phyloP scores from a whole-genome alignment of 2,113 vertebrate genomes.

The Psammodynastes pulverulentus region DNA sequence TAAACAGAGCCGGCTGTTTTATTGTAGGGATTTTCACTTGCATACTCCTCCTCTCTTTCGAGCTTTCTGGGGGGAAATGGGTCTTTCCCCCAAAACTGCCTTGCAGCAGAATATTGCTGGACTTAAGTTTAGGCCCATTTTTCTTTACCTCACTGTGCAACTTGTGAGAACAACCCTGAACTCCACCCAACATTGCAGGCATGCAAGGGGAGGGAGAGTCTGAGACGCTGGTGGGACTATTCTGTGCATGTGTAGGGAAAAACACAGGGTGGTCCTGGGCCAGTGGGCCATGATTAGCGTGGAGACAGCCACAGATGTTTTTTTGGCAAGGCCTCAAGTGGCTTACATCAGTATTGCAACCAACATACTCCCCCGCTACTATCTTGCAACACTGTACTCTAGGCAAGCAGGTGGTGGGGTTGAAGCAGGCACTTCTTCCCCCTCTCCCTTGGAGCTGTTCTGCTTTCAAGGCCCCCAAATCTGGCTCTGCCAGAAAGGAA shows the following conservation, averaged over 20 bases:
- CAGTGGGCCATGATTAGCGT: neutral
- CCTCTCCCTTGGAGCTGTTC: neutral
- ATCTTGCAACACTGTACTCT: neutral
- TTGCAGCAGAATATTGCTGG: neutral
- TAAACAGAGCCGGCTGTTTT: neutral
- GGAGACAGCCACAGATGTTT: neutral
- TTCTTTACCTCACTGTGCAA: neutral
- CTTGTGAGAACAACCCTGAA: neutral
- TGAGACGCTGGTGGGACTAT: neutral
- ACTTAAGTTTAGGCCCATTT: neutral
- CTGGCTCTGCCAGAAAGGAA: neutral
- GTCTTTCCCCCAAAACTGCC: neutral
- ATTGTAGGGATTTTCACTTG: neutral
- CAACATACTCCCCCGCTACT: neutral
- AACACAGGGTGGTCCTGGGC: neutral
- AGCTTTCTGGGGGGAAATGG: neutral
- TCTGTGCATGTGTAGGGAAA: neutral
- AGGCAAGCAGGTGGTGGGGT: neutral
- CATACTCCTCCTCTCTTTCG: neutral
- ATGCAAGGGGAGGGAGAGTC: neutral
- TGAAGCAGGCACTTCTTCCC: constrained; percentile 7
- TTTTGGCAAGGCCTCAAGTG: neutral
- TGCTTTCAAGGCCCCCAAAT: neutral
- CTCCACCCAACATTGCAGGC: neutral
- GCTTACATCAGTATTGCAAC: constrained; percentile 36